These are phyloP conservation scores for Pachycephala philippinensis DNA, from an alignment of 2,113 vertebrate species.

Conservation along the genomic window DNA sequence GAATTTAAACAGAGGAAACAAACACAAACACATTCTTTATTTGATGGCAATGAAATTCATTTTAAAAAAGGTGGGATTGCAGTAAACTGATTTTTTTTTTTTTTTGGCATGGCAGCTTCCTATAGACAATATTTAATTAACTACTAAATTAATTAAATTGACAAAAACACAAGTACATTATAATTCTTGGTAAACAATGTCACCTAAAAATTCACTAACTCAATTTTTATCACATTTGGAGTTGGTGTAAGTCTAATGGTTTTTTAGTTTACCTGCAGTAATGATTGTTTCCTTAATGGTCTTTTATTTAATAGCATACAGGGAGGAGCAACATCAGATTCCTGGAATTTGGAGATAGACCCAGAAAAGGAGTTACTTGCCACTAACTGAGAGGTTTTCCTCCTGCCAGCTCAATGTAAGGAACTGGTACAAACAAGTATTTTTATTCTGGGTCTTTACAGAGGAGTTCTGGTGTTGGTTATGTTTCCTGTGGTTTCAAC, in stretches of 20 bases:
- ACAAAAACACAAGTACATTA: conserved; percentile 8
- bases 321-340: neutral
- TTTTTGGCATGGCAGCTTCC: neutral
- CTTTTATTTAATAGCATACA: neutral
- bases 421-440: neutral
- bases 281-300: neutral
- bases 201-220: neutral
- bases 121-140: neutral
- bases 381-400: neutral
- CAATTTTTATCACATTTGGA: neutral
- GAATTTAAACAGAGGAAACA: conserved; percentile 69
- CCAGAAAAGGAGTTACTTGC: neutral
- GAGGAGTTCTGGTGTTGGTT: neutral
- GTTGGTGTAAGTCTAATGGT: neutral
- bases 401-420: neutral
- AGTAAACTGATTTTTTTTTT: conserved; percentile 1
- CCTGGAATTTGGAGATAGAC: neutral
- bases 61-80: neutral
- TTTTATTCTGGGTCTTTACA: neutral
- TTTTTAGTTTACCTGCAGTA: neutral
- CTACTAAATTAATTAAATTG: neutral
- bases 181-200: neutral
- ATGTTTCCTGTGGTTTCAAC: neutral
- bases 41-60: conserved; percentile 61
- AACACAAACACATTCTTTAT: conserved; percentile 65